Conservation (phyloP, 2,797 vertebrate species). For the Catostomus latipinnis region DNA sequence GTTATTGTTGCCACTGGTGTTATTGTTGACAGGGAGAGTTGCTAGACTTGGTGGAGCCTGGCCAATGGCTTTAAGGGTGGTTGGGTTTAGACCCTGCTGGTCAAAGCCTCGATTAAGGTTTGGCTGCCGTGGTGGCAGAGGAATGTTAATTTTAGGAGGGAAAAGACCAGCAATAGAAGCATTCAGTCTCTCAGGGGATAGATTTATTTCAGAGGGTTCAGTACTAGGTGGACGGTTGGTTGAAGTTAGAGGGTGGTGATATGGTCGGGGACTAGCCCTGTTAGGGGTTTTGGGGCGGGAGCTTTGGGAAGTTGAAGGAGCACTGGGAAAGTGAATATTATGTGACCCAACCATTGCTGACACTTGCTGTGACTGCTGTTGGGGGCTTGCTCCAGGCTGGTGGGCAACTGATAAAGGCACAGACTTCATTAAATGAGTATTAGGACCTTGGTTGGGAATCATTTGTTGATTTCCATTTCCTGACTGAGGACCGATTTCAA, state of each 20-base stretch:
- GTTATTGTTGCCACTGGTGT: constrained; percentile 75
- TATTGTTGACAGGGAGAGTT: constrained; percentile 78
- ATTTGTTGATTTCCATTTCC: constrained; percentile 89
- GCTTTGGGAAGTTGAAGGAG: constrained; percentile 90
- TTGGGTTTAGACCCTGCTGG: constrained; percentile 98
- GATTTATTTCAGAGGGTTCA: constrained; percentile 97
- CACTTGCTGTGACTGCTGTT: constrained; percentile 81
- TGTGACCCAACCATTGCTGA: constrained; percentile 83
- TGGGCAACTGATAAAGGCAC: constrained; percentile 84
- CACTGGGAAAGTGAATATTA: constrained; percentile 89
- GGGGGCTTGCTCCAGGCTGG: constrained; percentile 88
- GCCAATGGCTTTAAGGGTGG: constrained; percentile 97
- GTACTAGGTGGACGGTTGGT: constrained; percentile 98
- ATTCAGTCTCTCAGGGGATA: constrained; percentile 97
- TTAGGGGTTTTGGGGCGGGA: constrained; percentile 98
- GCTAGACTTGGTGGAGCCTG: constrained; percentile 91
- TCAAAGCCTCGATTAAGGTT: constrained; percentile 95
- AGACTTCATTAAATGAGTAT: constrained; percentile 89
- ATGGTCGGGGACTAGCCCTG: constrained; percentile 95
- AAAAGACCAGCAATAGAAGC: constrained; percentile 98
- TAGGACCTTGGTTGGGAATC: constrained; percentile 83
- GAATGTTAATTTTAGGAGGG: constrained; percentile 99
- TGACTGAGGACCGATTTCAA: constrained; percentile 82
- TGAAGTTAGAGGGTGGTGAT: constrained; percentile 96
- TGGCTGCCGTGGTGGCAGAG: constrained; percentile 91